A percentile compares a stretch with the other conserved stretches of the same genome.
These are phyloP conservation scores for Ardeotis arabs DNA, from an alignment of 2,113 vertebrate genomes.

Conservation along the genomic window DNA sequence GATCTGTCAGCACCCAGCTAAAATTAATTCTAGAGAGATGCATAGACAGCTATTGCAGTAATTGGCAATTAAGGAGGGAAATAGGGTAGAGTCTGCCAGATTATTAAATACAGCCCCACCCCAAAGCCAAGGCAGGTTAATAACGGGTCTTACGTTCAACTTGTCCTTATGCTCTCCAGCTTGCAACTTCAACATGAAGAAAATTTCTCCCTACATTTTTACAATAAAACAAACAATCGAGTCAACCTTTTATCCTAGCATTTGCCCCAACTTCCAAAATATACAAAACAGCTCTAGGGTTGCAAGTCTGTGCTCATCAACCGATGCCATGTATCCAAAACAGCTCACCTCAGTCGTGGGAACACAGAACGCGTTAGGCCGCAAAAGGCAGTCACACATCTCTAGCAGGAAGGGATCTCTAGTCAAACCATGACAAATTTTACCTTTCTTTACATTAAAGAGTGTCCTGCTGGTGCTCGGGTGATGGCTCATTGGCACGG, in stretches of 20 bases:
- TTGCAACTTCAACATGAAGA: not conserved
- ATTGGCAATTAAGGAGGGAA: conserved; percentile 14
- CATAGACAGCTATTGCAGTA: not conserved
- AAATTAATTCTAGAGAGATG: not conserved
- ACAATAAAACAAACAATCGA: not conserved
- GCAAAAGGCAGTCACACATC: not conserved
- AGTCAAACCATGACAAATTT: not conserved
- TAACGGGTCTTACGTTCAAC: not conserved
- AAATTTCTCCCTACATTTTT: not conserved
- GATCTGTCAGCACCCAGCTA: not conserved
- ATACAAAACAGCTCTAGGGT: not conserved
- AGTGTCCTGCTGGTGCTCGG: not conserved
- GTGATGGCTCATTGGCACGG: not conserved
- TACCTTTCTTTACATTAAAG: conserved; percentile 23
- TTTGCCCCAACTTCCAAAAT: not conserved
- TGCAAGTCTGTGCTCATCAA: not conserved
- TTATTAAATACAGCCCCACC: not conserved
- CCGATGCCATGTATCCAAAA: not conserved
- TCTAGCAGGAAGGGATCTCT: not conserved
- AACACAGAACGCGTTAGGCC: not conserved
- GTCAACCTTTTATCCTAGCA: not conserved
- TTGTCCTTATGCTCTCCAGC: not conserved
- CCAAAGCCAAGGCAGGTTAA: not conserved
- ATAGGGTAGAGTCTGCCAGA: not conserved
- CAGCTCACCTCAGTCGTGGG: not conserved